Evolutionary conservation across 2,888 invertebrate genomes (phyloP).

Genomic region (Monopis laevigella): DNA sequence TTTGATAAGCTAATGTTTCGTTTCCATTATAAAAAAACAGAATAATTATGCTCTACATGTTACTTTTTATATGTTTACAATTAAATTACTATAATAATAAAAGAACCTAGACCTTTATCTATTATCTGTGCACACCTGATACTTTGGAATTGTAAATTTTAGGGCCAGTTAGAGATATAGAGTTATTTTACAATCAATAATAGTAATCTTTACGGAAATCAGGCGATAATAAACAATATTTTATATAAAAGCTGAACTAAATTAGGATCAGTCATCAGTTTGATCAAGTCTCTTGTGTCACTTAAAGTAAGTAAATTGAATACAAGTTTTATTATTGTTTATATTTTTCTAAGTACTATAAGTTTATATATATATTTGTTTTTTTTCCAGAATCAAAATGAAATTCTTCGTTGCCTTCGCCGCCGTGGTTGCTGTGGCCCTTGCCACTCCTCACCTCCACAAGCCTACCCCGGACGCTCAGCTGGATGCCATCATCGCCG

Average conservation of each 20-base stretch:
- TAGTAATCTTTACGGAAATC: conserved; percentile 4
- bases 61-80: too few relatives aligned
- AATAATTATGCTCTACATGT: too few relatives aligned
- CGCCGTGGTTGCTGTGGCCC: conserved; percentile 32
- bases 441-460: conserved; percentile 23
- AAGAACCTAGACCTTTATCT: too few relatives aligned
- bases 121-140: too few relatives aligned
- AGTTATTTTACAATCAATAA: conserved; percentile 1
- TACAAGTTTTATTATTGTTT: not conserved
- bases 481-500: conserved; percentile 32
- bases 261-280: conserved; percentile 8
- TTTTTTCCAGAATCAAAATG: conserved; percentile 33
- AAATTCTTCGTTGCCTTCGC: conserved; percentile 38
- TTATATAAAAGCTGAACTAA: conserved; percentile 8
- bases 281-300: conserved; percentile 5
- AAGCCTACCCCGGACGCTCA: conserved; percentile 24
- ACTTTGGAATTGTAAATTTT: too few relatives aligned
- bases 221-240: conserved; percentile 3
- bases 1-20: too few relatives aligned
- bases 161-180: too few relatives aligned
- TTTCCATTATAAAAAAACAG: too few relatives aligned
- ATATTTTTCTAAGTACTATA: not conserved
- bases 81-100: too few relatives aligned
- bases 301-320: conserved; percentile 1
- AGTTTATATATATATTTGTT: conserved; percentile 2